Base-by-base conservation (phyloP, 2,113 vertebrate genomes). In the Piaya cayana region DNA sequence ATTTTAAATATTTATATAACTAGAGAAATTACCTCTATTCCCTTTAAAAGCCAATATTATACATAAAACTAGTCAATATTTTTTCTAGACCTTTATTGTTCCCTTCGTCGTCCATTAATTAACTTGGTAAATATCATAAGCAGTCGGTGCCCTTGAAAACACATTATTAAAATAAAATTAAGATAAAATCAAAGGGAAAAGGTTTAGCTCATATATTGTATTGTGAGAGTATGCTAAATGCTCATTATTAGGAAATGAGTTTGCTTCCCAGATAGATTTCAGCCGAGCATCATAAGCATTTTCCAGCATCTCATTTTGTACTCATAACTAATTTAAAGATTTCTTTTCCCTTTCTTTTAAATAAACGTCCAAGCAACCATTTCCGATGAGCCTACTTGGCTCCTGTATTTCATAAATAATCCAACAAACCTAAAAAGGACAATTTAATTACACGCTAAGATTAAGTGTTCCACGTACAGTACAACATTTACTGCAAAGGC, bases 401-500 rank as follows among this genome's bases (percentile, higher is more conserved):
- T 96, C 95, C 96, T 7, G 52, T 39, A 45, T 92, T 89, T 89
- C 93, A 94, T 96, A 96, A 97, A 97, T 94, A 95, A 96, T 68
- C 93, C 96, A 95, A 91, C 68, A 43, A 94, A 93, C 86, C 94
- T 72, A 86, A 78, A 94, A 95, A 93, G 92, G 94, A 96, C 91
- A 94, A 96, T 91, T 97, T 90, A 93, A 97, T 97, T 96, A 97
- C 92, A 97, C 93, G 62, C 60, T 90, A 96, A 95, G 94, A 95
- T 96, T 88, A 93, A 96, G 88, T 86, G 97, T 96, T 95, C 96
- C 97, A 97, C 53, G 3, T 96, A 97, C 96, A 96, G 96, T 96
- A 94, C 96, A 86, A 97, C 95, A 96, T 91, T 96, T 79, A 98
- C 97, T 97, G 97, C 97, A 96, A 98, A 98, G 97, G 98, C 97